Evolutionary conservation across 2,888 invertebrate species (phyloP).

Genomic region (Magallana nippona): DNA sequence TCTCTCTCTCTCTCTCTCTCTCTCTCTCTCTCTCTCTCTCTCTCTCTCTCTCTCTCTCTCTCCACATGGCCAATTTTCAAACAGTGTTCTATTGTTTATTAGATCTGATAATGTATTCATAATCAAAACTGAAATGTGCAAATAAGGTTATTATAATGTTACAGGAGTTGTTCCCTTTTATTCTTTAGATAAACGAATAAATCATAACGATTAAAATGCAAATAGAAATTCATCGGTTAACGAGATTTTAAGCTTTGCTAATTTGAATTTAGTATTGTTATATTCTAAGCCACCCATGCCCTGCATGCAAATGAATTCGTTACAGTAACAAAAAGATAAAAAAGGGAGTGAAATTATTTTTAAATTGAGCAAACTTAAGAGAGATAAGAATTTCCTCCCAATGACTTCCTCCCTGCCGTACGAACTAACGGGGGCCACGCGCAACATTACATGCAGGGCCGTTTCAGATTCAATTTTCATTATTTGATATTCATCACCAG

Average conservation of each 20-base stretch:
- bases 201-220: slow-evolving; percentile 22
- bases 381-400: not conserved
- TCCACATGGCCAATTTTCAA: too few species aligned
- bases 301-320: slow-evolving; percentile 25
- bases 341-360: slow-evolving; percentile 13
- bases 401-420: not conserved
- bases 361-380: slow-evolving; percentile 15
- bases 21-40: too few species aligned
- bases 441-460: slow-evolving; percentile 37
- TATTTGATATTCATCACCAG: slow-evolving; percentile 42
- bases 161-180: not conserved
- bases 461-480: slow-evolving; percentile 44
- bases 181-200: slow-evolving; percentile 19
- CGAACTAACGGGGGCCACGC: slow-evolving; percentile 13
- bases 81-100: not conserved
- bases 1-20: too few species aligned
- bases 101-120: slow-evolving; percentile 18
- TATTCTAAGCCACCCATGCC: slow-evolving; percentile 15
- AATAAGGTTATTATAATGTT: slow-evolving; percentile 10
- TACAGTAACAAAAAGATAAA: slow-evolving; percentile 17
- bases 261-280: slow-evolving; percentile 33
- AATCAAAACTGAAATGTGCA: not conserved
- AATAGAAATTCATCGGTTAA: not conserved
- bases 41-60: too few species aligned
- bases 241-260: slow-evolving; percentile 27